phyloP scores from a whole-genome alignment of 2,113 vertebrate species.

The Salvelinus alpinus region DNA sequence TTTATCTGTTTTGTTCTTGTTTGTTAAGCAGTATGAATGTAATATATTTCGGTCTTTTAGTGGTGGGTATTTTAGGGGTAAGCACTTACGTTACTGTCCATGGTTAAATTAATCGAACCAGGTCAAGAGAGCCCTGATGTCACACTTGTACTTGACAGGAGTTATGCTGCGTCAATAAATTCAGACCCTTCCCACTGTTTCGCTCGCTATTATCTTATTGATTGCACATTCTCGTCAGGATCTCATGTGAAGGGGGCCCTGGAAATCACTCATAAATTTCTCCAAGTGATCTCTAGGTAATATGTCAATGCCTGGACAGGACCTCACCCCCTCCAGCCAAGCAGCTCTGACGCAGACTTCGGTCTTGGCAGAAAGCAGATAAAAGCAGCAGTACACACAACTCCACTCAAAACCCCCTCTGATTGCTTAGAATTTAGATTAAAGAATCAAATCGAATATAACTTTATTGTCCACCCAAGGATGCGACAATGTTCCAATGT shows the following conservation, averaged over 20 bases:
- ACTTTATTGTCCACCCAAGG: too few relatives aligned
- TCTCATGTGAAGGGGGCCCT: conserved; percentile 15
- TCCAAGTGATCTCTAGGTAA: conserved; percentile 15
- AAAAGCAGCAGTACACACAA: background rate
- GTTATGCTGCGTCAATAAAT: conserved; percentile 31
- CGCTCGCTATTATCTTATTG: conserved; percentile 38
- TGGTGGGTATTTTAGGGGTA: too few relatives aligned
- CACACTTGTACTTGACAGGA: conserved; percentile 14
- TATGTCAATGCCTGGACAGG: conserved; percentile 2
- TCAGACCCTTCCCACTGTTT: conserved; percentile 13
- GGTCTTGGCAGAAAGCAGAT: background rate
- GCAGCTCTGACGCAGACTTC: background rate
- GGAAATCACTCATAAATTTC: conserved; percentile 36
- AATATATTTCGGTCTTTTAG: background rate
- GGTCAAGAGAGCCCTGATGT: too few relatives aligned
- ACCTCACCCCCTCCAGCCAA: background rate
- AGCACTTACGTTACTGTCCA: background rate
- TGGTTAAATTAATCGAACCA: background rate
- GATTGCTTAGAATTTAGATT: background rate
- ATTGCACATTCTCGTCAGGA: conserved; percentile 44
- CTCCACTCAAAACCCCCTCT: background rate
- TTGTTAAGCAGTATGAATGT: background rate
- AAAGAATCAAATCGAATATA: background rate
- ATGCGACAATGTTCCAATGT: too few relatives aligned
- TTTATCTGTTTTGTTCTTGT: background rate